Base-by-base conservation (phyloP, 2,888 invertebrate genomes). In the Temnothorax ravouxi region DNA sequence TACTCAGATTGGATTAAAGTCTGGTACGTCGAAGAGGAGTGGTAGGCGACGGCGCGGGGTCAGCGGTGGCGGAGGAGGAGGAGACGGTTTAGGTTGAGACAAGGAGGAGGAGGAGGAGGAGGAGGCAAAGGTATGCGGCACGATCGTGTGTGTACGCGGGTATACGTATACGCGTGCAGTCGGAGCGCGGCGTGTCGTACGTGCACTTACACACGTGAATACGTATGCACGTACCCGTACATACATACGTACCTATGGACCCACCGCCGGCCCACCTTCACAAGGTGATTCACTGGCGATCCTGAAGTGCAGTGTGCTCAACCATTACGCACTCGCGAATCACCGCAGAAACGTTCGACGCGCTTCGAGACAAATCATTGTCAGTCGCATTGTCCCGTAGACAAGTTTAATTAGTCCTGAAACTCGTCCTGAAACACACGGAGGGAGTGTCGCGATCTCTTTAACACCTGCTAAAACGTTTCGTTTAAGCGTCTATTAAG, bases 271-370 rank as follows among this genome's bases (percentile, higher is more conserved):
- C 91, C 93, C 93, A 92, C 93, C 93, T 93, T 93, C 92, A 88
- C 91, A 92, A 93, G 92, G 92, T 93, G 93, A 93, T 93, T 93
- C 93, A 93, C 91, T 92, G 92, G 64, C 90, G 87, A 88, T 89
- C 89, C 87, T 84, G 85, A 38, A 76, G 84, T 84, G 88, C 87
- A 90, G 87, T 89, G 89, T 87, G 91, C 90, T 91, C 91, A 90
- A 90, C 89, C 90, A 88, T 88, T 87, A 88, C 87, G 87, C 87
- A 87, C 81, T 80, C 82, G 83, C 86, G 86, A 86, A 84, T 89
- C 86, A 82, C 86, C 87, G 85, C 82, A 77, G 80, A 86, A 83
- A 84, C 71, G 82, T 88, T 83, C 84, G 72, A 88, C 84, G 83
- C 61, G 77, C 66, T 86, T 82, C 56, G 52, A 75, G 52, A 44